Base-by-base conservation (phyloP, 2,888 invertebrate species). In the Drosophila falleni region DNA sequence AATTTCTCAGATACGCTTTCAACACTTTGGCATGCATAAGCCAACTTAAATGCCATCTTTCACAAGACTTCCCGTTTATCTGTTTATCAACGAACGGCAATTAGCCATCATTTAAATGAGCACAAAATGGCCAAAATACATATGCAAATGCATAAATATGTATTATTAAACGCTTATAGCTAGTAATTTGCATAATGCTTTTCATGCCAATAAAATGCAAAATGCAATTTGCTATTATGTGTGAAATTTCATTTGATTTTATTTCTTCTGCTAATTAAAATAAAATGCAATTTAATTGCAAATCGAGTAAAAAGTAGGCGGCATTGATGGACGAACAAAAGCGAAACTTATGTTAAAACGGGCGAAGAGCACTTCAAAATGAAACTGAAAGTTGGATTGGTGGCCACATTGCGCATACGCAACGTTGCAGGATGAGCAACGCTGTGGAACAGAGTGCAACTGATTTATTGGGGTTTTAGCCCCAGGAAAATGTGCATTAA, bases 171-270 rank as follows among this genome's bases (percentile, higher is more conserved):
- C 55, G 59, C 51, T 78, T 77, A 41, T 77, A 41, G 50, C 51
- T 62, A 60, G 16, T 33, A 85, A 84, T 87, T 87, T 78, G 70
- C 85, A 85, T 75, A 56, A 75, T 70, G 54, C 11, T 69, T 37
- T 74, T 59, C 76, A 87, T 76, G 76, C 68, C 82, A 80, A 80
- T 87, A 65, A 78, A 80, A 56, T 78, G 79, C 71, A 79, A 63
- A 71, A 16, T 67, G 67, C 69, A 66, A 70, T 58, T 58, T 60
- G 68, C 70, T 68, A 80, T 82, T 70, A 81, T 79, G 81, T 81
- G 79, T 65, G 79, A 81, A 78, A 74, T 77, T 74, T 78, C 23
- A 42, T 44, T 29, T 29, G 31, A 8, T 31, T 39, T 31, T 47
- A 8, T 53, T 58, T 46, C 11, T 46, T 5, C 23, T 46, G 23